Base-by-base conservation (phyloP, 2,888 invertebrate genomes). In the Chirona hameri region DNA sequence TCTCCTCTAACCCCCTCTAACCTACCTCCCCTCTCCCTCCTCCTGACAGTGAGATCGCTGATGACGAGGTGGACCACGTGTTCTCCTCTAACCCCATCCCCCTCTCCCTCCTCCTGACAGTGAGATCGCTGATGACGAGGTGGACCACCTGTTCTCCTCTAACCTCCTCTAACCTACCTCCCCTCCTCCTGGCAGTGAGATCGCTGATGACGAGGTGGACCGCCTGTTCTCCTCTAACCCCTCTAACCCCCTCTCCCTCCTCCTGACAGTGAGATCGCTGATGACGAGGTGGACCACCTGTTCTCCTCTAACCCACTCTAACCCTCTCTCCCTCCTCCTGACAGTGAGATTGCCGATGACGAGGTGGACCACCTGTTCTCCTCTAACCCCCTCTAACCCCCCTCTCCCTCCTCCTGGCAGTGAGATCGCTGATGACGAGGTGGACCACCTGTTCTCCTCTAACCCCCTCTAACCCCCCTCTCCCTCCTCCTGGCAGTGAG, bases 311-410 rank as follows among this genome's bases (percentile, higher is more conserved):
- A 52, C 52, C 18, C 52, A 1, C 52, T 48, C 48, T 48, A 48
- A 48, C 60, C 72, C 55, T 82, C 69, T 9, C 27, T 0, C 18
- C 1, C 14, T 82, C 83, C 79, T 82, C 84, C 86, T 87, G 88
- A 83, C 87, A 94, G 93, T 21, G 95, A 96, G 87, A 94, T 96
- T 85, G 97, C 98, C 0, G 91, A 90, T 46, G 96, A 97, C 86
- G 98, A 98, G 89, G 96, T 95, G 0, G 92, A 93, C 83, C 98
- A 98, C 89, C 89, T 98, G 84, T 94, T 98, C 89, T 93, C 92
- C 7, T 90, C 93, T 1, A 52, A 52, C 52, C 18, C 52, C 1
- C 52, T 48, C 48, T 48, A 48, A 48, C 52, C 60, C 72, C 55
- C 82, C 69, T 9, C 27, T 0, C 18, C 1, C 14, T 82, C 83